Evolutionary conservation across 2,113 vertebrate genomes (phyloP).

Genomic region (Rhinoderma darwinii): DNA sequence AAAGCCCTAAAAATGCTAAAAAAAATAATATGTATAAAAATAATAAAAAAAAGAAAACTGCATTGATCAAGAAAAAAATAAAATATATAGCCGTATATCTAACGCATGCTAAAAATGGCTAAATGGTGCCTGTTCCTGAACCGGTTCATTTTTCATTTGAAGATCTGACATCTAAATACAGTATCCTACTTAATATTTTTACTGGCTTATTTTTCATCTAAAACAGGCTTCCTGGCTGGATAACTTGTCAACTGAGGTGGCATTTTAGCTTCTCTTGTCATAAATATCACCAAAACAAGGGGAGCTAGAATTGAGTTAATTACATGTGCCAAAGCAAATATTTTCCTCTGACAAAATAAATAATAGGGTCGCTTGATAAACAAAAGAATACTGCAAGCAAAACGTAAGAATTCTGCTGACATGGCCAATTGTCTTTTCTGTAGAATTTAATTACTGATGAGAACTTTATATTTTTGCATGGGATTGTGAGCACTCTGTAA

Average conservation of each 20-base stretch:
- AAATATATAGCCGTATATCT: no score
- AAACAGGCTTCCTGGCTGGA: neutral
- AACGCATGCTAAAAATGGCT: no score
- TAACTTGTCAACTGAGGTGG: slow-evolving; percentile 8
- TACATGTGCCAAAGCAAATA: slow-evolving; percentile 52
- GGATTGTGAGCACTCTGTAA: neutral
- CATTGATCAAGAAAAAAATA: no score
- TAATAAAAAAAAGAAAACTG: no score
- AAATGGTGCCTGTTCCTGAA: no score
- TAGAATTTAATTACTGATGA: slow-evolving; percentile 43
- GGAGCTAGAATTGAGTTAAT: slow-evolving; percentile 40
- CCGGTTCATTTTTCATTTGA: no score
- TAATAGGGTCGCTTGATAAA: slow-evolving; percentile 12
- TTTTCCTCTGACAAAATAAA: slow-evolving; percentile 44
- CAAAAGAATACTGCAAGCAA: slow-evolving; percentile 32
- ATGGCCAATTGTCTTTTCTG: slow-evolving; percentile 10
- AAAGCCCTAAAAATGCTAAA: no score
- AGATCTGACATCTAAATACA: neutral
- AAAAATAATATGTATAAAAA: no score
- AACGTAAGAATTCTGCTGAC: slow-evolving; percentile 13
- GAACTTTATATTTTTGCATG: slow-evolving; percentile 5
- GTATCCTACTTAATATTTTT: neutral
- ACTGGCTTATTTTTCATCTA: neutral
- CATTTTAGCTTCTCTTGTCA: neutral
- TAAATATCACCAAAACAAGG: slow-evolving; percentile 1